phyloP scores from a whole-genome alignment of 2,797 vertebrate species.

The Ficedula albicollis region DNA sequence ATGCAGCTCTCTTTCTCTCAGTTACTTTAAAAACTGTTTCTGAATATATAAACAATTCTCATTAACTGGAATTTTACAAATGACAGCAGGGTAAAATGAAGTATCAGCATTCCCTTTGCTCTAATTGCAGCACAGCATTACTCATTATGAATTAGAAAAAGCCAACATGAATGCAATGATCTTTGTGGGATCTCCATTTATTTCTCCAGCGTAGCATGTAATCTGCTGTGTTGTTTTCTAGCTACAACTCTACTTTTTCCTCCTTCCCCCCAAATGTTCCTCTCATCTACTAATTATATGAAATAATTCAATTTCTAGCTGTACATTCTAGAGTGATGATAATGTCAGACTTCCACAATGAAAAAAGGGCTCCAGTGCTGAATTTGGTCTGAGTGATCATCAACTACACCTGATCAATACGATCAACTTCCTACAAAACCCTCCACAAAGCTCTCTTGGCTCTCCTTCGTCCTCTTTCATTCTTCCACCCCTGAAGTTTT shows the following conservation, averaged over 20 bases:
- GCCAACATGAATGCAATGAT: not conserved
- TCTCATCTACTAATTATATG: not conserved
- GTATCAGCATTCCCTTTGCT: not conserved
- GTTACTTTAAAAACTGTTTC: not conserved
- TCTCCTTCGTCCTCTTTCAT: not conserved
- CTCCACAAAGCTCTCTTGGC: not conserved
- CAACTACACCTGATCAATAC: not conserved
- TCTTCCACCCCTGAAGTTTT: not conserved
- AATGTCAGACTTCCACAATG: not conserved
- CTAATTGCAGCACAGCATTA: not conserved
- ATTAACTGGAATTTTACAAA: not conserved
- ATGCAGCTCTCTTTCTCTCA: not conserved
- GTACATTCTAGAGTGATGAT: not conserved
- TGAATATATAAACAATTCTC: constrained; percentile 9
- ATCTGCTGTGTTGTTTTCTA: not conserved
- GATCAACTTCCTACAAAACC: not conserved
- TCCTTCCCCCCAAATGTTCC: fast-evolving
- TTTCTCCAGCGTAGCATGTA: not conserved
- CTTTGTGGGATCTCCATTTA: not conserved
- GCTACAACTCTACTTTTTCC: not conserved
- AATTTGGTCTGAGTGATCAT: not conserved
- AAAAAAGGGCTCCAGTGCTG: not conserved
- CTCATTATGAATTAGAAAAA: not conserved
- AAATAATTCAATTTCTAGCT: not conserved
- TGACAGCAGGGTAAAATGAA: not conserved